Evolutionary conservation across 2,888 invertebrate genomes (phyloP), one percentile per base, ranked within the genome.

Genomic region (Mesoligia furuncula): DNA sequence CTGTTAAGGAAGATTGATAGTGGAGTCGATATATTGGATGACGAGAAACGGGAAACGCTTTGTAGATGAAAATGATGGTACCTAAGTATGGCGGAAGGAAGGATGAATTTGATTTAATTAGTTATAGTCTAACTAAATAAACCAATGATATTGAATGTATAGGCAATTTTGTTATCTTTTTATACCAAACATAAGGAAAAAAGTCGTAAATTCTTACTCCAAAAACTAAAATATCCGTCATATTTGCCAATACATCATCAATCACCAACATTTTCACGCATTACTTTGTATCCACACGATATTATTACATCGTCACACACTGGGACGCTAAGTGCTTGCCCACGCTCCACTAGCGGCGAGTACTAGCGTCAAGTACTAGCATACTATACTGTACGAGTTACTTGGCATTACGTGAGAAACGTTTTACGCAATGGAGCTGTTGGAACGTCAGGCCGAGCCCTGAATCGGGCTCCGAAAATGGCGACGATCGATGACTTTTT

Each of bases 351-450:
- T 74, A 61, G 64, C 64, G 59, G 69, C 73, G 76, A 76, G 77
- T 65, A 85, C 75, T 69, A 17, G 72, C 64, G 39, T 59, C 59
- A 17, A 71, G 77, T 72, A 79, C 74, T 80, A 20, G 72, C 62
- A 36, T 42, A 77, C 65, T 83, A 73, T 75, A 76, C 51, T 36
- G 75, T 73, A 62, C 84, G 70, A 84, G 86, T 83, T 75, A 84
- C 84, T 79, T 71, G 48, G 79, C 45, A 79, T 84, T 84, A 84
- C 84, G 84, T 84, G 84, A 84, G 79, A 84, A 84, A 86, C 79
- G 84, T 86, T 85, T 86, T 86, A 88, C 79, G 86, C 83, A 86
- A 87, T 73, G 8, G 61, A 83, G 62, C 59, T 69, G 77, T 75
- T 83, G 39, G 67, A 39, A 75, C 70, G 73, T 65, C 54, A 75